Evolutionary conservation across 1,140 invertebrate genomes (phyloP).

Genomic region (Drosophila nebulosa): DNA sequence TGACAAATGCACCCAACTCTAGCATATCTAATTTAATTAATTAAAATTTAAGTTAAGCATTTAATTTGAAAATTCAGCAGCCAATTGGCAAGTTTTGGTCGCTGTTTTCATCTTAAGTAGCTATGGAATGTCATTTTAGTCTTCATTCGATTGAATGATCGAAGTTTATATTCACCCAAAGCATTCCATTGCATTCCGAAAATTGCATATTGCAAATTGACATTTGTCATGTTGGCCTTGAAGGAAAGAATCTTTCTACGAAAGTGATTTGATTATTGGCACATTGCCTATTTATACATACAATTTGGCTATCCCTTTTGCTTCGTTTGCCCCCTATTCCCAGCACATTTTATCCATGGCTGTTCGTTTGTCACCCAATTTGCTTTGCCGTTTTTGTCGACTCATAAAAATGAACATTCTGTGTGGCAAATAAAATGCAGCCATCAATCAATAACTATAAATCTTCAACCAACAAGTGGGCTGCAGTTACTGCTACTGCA

Average conservation of each 20-base stretch:
- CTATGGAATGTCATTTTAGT: too few relatives aligned
- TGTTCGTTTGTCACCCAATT: not conserved
- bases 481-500: constrained; percentile 22
- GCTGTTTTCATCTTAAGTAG: too few relatives aligned
- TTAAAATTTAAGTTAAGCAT: too few relatives aligned
- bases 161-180: too few relatives aligned
- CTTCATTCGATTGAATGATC: too few relatives aligned
- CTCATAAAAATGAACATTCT: constrained; percentile 46
- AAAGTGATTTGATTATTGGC: constrained; percentile 17
- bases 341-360: not conserved
- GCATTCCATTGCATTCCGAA: not conserved
- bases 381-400: not conserved
- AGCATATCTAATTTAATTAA: too few relatives aligned
- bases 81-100: too few relatives aligned
- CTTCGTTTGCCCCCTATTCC: too few relatives aligned
- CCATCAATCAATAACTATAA: constrained; percentile 29
- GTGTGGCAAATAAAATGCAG: constrained; percentile 20
- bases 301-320: not conserved
- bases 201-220: not conserved
- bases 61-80: too few relatives aligned
- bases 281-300: constrained; percentile 23
- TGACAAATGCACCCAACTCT: too few relatives aligned
- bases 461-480: constrained; percentile 34
- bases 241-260: not conserved
- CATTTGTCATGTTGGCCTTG: too few relatives aligned